Base-by-base conservation (phyloP, 2,888 invertebrate species). In the Schizaphis graminum region DNA sequence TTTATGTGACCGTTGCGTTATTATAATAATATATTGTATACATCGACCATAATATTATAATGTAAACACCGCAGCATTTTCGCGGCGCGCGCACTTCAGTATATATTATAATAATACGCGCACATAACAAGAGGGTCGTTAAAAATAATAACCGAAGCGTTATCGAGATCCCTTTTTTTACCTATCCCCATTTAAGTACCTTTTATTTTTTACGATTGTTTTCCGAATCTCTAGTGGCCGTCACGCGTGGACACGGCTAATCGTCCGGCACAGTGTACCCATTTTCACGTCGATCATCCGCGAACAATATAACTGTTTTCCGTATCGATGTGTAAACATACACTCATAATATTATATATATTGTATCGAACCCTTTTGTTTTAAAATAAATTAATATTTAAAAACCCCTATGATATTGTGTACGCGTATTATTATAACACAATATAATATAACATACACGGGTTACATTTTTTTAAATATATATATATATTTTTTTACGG, bases 121-220 rank as follows among this genome's bases (percentile, higher is more conserved):
- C 87, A 88, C 56, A 67, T 89, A 77, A 49, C 24, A 67, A 49
- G 57, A 84, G 93, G 93, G 90, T 93, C 93, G 93, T 93, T 93
- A 90, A 93, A 93, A 93, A 93, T 93, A 90, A 93, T 93, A 93
- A 90, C 47, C 89, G 56, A 89, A 85, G 88, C 92, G 92, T 92
- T 87, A 88, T 61, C 84, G 84, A 53, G 56, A 56, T 67, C 93
- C 93, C 89, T 61, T 89, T 47, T 47, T 89, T 44, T 85, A 85
- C 61, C 47, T n/a, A 53, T 53, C 89, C 44, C 89, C 93, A 26
- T 49, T 85, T 41, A 41, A 85, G 89, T 53, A 77, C 35, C 49
- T 89, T 44, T 93, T 26, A 4, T 56, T 67, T 77, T 67, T 85
- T 49, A 35, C 89, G 90, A 89, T 93, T 93, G 85, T 93, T 90